Evolutionary conservation across 2,797 vertebrate species (phyloP), one percentile per base, ranked within the genome.

Genomic region (Oreochromis grahami): DNA sequence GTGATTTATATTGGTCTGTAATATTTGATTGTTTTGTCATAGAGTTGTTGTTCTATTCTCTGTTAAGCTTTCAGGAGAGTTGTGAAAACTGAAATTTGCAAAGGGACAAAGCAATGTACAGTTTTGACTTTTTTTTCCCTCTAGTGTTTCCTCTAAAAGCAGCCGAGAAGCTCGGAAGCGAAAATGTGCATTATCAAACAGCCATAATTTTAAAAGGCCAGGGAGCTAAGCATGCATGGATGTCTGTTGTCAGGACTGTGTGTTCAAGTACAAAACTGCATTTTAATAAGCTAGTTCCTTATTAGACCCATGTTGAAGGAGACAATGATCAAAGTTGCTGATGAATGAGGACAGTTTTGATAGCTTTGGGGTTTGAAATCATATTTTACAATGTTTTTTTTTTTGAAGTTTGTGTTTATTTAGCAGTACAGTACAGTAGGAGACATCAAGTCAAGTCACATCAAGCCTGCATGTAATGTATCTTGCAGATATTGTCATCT

Each of bases 1-100:
- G 83, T 94, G 90, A 56, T 92, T 92, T 90, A 78, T 93, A 92
- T 93, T 43, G 93, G 94, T 92, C 84, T 89, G 90, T 94, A 86
- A 77, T 87, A 84, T 91, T 86, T 86, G 88, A 87, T 84, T 87
- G 90, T 94, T 93, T 74, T 52, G 94, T 93, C 91, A 93, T 84
- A 82, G 78, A 87, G 86, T 80, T 83, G 87, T 89, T 82, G 88
- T 92, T 89, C 10, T 50, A 21, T 87, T 80, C 45, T 92, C 86
- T 81, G 85, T 93, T 92, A 83, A 78, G 81, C 79, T 87, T 88
- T 78, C 70, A 34, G 81, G 90, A 88, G 78, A 82, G 76, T 88
- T 10, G 43, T 32, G 70, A 60, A 88, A 90, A 81, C 60, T 79
- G 76, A 79, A 43, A 80, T 78, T 80, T 6, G 68, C 41, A 81